Percentiles rank a stretch among this genome's conserved stretches.
phyloP scores from a whole-genome alignment of 2,797 vertebrate genomes.

The Etheostoma nigrum region DNA sequence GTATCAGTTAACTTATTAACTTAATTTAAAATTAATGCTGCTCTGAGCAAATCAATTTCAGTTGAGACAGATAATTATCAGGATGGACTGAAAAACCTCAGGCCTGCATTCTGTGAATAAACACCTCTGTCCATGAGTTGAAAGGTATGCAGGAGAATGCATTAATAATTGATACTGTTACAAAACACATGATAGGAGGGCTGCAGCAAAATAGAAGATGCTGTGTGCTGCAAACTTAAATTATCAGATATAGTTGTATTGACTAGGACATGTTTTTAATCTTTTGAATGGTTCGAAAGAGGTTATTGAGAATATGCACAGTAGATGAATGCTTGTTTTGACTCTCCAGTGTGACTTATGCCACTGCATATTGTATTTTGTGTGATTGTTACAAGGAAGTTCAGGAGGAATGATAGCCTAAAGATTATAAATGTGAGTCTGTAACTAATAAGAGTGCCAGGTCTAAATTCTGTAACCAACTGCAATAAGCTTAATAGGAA shows the following conservation, averaged over 20 bases:
- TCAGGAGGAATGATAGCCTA: constrained; percentile 2
- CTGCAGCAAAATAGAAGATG: constrained; percentile 59
- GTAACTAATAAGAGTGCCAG: constrained; percentile 12
- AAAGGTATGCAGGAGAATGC: constrained; percentile 63
- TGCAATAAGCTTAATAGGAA: constrained; percentile 34
- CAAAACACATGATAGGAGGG: constrained; percentile 65
- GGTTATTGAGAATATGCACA: constrained; percentile 7
- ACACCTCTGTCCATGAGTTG: constrained; percentile 60
- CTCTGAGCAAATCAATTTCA: constrained; percentile 50
- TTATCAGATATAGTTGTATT: constrained; percentile 32
- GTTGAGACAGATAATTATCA: constrained; percentile 39
- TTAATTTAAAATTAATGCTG: constrained; percentile 48
- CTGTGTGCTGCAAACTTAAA: constrained; percentile 51
- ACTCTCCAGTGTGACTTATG: constrained; percentile 6
- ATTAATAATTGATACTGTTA: constrained; percentile 74
- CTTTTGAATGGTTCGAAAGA: constrained; percentile 10
- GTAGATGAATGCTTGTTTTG: constrained; percentile 13
- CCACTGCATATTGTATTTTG: constrained; percentile 8
- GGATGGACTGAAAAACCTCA: constrained; percentile 52
- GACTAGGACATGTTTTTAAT: constrained; percentile 16
- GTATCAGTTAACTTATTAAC: constrained; percentile 45
- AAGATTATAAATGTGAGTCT: constrained; percentile 26
- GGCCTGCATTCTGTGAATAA: constrained; percentile 48
- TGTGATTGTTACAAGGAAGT: constrained; percentile 9
- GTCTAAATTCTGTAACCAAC: constrained; percentile 26